These are phyloP conservation scores for Homarus americanus DNA, from an alignment of 1,140 invertebrate genomes.

Conservation along the genomic window DNA sequence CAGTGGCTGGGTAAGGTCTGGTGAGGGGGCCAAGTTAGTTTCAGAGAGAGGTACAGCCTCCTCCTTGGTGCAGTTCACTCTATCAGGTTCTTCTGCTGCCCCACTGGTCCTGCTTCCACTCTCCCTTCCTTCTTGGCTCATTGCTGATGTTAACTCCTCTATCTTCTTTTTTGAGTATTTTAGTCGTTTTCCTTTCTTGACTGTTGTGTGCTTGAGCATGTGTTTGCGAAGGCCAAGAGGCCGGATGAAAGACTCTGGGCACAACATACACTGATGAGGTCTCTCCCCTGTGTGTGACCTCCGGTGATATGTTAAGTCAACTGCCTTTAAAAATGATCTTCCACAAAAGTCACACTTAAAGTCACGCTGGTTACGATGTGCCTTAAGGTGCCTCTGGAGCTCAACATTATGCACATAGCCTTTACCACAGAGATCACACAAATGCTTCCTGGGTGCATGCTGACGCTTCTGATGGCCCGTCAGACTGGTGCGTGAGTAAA, in stretches of 20 bases:
- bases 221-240: slow-evolving; percentile 57
- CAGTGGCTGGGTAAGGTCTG: slow-evolving; percentile 15
- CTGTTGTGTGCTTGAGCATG: slow-evolving; percentile 48
- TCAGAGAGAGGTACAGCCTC: background rate
- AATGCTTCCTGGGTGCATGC: slow-evolving; percentile 53
- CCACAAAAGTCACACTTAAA: slow-evolving; percentile 78
- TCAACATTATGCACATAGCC: slow-evolving; percentile 69
- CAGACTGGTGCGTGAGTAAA: slow-evolving; percentile 61
- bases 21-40: background rate
- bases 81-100: background rate
- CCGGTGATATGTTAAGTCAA: slow-evolving; percentile 76
- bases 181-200: slow-evolving; percentile 51
- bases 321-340: slow-evolving; percentile 58
- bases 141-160: slow-evolving; percentile 54
- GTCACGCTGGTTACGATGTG: slow-evolving; percentile 65
- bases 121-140: slow-evolving; percentile 7
- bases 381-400: slow-evolving; percentile 64
- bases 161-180: slow-evolving; percentile 69
- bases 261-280: slow-evolving; percentile 78
- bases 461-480: slow-evolving; percentile 62
- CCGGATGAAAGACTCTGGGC: slow-evolving; percentile 77
- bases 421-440: slow-evolving; percentile 60
- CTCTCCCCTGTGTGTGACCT: slow-evolving; percentile 77
- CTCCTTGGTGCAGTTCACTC: background rate
- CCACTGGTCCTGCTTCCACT: background rate